Percentiles rank a stretch among this genome's conserved stretches.
Conservation (phyloP, 2,113 vertebrate genomes). For the Okapia johnstoni region DNA sequence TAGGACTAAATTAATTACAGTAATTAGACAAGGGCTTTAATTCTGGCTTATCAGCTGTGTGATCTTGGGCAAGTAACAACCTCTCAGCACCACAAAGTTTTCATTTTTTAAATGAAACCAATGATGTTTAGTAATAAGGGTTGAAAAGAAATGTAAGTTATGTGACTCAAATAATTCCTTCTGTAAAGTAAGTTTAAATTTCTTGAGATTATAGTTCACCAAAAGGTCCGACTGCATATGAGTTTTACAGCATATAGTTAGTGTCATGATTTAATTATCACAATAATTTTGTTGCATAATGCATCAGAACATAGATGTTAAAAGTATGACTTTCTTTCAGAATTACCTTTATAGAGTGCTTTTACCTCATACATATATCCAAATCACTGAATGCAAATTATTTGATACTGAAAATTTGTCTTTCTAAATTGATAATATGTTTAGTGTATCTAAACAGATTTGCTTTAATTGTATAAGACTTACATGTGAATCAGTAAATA, state of each 20-base stretch:
- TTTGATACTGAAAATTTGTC: not conserved
- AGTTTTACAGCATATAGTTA: constrained; percentile 18
- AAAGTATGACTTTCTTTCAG: not conserved
- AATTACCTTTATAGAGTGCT: not conserved
- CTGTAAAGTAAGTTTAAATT: not conserved
- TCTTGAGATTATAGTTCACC: not conserved
- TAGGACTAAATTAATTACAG: not conserved
- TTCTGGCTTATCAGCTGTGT: not conserved
- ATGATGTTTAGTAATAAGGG: not conserved
- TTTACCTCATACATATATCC: not conserved
- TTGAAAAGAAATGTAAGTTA: not conserved
- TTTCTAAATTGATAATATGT: constrained; percentile 14
- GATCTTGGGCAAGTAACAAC: not conserved
- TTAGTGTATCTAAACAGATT: constrained; percentile 3
- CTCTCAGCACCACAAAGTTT: not conserved
- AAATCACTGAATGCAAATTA: not conserved
- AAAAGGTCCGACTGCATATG: not conserved
- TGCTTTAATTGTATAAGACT: not conserved
- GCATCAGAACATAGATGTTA: not conserved
- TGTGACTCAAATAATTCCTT: not conserved
- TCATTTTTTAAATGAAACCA: constrained; percentile 10
- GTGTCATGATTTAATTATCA: constrained; percentile 10
- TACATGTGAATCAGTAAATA: not conserved
- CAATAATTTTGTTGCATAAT: constrained; percentile 11
- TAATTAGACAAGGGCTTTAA: not conserved